Evolutionary conservation across 2,113 vertebrate genomes (phyloP), one percentile per base, ranked within the genome.

Genomic region (Sinocyclocheilus rhinocerous): DNA sequence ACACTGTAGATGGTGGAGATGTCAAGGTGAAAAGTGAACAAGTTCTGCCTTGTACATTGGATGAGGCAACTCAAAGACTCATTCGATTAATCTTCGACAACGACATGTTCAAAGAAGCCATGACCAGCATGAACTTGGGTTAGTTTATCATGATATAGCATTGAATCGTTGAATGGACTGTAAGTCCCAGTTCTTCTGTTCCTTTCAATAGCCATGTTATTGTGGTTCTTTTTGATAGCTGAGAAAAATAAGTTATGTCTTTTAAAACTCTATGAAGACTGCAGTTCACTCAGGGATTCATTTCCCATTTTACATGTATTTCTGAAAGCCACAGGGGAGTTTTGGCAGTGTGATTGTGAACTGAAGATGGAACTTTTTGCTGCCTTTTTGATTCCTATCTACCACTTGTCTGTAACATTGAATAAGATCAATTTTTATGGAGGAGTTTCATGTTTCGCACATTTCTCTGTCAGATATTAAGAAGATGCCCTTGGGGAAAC

Each of bases 401-500:
- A 4, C 45, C 10, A n/a, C 13, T 50, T 76, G 9, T 70, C 29
- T 70, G 67, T 75, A 45, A 39, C 70, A 45, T n/a, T 13, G n/a
- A 45, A 73, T n/a, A 73, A 45, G 70, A 76, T 76, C 20, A 20
- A 42, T n/a, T 45, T 73, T 5, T 45, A 20, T 73, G 36, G 36
- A 73, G 16, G 42, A 70, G 24, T 57, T 39, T 72, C 10, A 36
- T 52, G 36, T n/a, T 4, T 84, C 9, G 81, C 48, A 45, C 24
- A 63, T 57, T 81, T 67, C 24, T 84, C n/a, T 78, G 13, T 63
- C 84, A 98, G 97, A 97, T 0, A 93, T 98, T 88, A 99, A 98
- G 95, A 99, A 99, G 94, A 97, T 98, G 97, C 97, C 97, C 0
- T 90, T 99, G 88, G 97, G 97, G 0, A 98, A 97, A 67, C 89